phyloP scores from a whole-genome alignment of 2,113 vertebrate species.

The Heterochromis multidens region DNA sequence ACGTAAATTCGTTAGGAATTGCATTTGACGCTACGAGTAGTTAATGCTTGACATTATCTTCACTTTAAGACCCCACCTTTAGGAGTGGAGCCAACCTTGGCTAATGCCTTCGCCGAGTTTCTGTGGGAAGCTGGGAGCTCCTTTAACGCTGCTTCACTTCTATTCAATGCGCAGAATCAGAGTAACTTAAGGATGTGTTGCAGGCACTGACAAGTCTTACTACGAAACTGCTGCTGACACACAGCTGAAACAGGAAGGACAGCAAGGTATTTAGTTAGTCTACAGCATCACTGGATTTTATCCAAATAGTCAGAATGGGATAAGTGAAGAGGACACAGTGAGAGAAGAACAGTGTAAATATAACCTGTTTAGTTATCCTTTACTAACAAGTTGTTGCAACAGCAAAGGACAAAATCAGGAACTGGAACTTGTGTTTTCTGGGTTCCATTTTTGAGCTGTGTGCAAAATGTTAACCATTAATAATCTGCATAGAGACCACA shows the following conservation, averaged over 20 bases:
- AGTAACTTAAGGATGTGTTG: background rate
- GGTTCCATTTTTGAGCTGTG: background rate
- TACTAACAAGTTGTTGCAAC: background rate
- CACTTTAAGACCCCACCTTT: background rate
- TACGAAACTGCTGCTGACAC: background rate
- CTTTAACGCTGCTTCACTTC: background rate
- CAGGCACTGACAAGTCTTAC: background rate
- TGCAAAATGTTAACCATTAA: background rate
- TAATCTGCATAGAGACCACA: background rate
- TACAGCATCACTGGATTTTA: background rate
- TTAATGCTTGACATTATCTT: accelerated
- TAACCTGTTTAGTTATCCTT: background rate
- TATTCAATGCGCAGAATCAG: background rate
- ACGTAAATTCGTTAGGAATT: background rate
- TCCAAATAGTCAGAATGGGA: background rate
- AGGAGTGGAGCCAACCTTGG: accelerated
- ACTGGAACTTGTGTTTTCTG: background rate
- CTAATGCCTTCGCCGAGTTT: background rate
- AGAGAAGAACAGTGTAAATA: background rate
- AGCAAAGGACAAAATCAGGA: background rate
- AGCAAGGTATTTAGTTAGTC: background rate
- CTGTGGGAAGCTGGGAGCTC: background rate
- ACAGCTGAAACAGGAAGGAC: background rate
- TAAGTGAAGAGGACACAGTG: background rate
- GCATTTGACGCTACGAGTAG: background rate